Base-by-base conservation (phyloP, 2,113 vertebrate genomes). In the Corapipo altera region DNA sequence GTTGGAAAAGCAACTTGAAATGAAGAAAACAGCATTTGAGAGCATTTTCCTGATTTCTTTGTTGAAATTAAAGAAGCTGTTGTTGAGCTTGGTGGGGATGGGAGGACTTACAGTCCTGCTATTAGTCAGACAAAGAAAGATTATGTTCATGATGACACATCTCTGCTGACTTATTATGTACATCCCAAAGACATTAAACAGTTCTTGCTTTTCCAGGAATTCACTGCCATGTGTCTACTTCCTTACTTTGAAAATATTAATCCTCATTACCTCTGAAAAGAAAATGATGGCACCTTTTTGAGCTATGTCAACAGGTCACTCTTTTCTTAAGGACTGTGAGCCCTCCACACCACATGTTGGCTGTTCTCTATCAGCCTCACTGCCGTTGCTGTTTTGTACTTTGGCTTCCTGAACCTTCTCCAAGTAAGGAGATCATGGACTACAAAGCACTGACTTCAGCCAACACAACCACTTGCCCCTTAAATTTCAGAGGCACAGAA, bases 71-170 rank as follows among this genome's bases (percentile, higher is more conserved):
- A 72, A 91, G 49, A 26, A 64, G 9, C 5, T 9, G 8, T 79
- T 57, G 16, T 82, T 93, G 78, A 85, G 57, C 37, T 48, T 15
- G 1, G n/a, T 28, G 21, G 16, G 28, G 11, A 75, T 0, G 0
- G 44, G 49, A 90, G 58, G 26, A 5, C 44, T 93, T 85, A 51
- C 37, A 94, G 67, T 90, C 51, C 37, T 83, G 58, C 46, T 88
- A 90, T 93, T 90, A 78, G 28, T 75, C 71, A 93, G 71, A 57
- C 54, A 94, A 81, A 87, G 58, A 77, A 94, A 76, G 43, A 55
- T 76, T 79, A 54, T 54, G 44, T 61, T 80, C 62, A 70, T 54
- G 44, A 89, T 44, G 44, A 94, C 55, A 72, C 35, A 76, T 76
- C 46, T 85, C 78, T 91, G 62, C 19, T 76, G 62, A 52, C 49